Conservation (phyloP, 2,113 vertebrate species). For the Sclerurus mexicanus region DNA sequence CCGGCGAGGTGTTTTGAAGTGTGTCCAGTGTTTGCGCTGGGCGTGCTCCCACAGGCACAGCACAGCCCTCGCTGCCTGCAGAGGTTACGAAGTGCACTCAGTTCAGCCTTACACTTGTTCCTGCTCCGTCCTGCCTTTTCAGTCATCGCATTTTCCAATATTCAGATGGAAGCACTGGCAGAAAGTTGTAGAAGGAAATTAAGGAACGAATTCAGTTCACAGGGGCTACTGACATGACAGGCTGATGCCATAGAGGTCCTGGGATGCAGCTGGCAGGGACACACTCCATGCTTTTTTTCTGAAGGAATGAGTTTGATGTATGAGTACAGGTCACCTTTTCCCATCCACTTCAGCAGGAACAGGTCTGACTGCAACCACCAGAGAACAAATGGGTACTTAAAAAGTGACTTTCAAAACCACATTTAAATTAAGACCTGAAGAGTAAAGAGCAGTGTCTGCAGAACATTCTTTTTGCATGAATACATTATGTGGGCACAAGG, state of each 20-base stretch:
- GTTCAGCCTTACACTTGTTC: not conserved
- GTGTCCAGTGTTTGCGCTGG: not conserved
- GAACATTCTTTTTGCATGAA: not conserved
- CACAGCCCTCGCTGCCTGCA: not conserved
- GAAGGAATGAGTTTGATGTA: not conserved
- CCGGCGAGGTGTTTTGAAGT: not conserved
- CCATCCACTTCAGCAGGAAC: not conserved
- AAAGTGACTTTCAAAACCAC: not conserved
- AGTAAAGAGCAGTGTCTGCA: not conserved
- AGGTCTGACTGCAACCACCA: not conserved
- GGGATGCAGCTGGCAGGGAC: not conserved
- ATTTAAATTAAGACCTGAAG: not conserved
- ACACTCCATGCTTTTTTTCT: rapidly evolving
- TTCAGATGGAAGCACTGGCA: not conserved
- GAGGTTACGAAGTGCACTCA: not conserved
- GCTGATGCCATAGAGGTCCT: not conserved
- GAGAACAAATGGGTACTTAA: not conserved
- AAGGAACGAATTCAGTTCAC: not conserved
- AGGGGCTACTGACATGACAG: not conserved
- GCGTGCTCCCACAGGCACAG: not conserved
- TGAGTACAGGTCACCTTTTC: not conserved
- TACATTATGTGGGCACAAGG: not conserved
- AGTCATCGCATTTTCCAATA: rapidly evolving
- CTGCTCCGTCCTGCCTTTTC: not conserved
- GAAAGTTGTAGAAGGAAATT: not conserved